Conservation (phyloP, 37 sponge, comb jelly and placozoan species). For the Hexactinellida sp. region DNA sequence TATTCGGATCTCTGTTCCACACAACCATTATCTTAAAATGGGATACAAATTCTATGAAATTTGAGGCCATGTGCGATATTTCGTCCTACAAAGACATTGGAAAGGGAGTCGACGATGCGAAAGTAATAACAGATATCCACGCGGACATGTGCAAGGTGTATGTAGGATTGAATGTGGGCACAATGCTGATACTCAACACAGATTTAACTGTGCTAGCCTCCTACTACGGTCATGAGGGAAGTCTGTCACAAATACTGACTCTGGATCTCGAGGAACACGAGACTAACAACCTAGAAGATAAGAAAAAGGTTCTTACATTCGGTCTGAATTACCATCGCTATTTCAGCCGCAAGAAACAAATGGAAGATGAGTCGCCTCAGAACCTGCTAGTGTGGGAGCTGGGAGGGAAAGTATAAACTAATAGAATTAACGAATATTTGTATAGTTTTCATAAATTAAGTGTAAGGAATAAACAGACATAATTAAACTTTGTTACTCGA, state of each 20-base stretch:
- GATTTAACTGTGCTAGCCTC: neutral
- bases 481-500: no score
- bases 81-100: neutral
- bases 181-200: neutral
- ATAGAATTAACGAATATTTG: no score
- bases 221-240: conserved; percentile 6
- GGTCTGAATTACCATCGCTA: conserved; percentile 7
- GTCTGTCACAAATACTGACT: neutral
- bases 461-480: no score
- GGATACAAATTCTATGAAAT: neutral
- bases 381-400: neutral
- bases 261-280: neutral
- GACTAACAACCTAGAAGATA: neutral
- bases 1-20: neutral
- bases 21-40: neutral
- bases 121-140: neutral
- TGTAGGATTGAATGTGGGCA: conserved; percentile 4
- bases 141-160: neutral
- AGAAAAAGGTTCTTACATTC: conserved; percentile 3
- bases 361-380: neutral
- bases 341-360: neutral
- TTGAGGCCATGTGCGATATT: neutral
- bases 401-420: neutral
- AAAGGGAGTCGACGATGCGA: neutral
- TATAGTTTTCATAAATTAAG: no score